A percentile compares a stretch with the other conserved stretches of the same genome.
phyloP scores from a whole-genome alignment of 1,140 invertebrate species.

The Thaumetopoea pityocampa region DNA sequence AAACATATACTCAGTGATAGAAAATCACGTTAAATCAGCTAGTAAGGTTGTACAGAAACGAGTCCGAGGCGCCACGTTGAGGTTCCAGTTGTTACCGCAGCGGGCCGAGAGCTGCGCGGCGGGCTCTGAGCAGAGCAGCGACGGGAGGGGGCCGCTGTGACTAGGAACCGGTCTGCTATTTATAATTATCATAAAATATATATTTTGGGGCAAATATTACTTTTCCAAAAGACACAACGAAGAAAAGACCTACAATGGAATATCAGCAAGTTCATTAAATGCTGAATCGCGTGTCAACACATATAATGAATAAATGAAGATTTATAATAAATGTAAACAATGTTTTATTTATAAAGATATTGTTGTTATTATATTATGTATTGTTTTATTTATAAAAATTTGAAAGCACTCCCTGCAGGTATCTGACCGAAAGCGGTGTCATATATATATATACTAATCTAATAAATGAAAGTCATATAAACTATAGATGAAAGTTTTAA shows the following conservation, averaged over 20 bases:
- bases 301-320: too few species aligned
- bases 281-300: too few species aligned
- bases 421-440: not conserved
- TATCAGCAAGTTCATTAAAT: too few species aligned
- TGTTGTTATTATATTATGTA: too few species aligned
- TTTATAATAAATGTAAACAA: too few species aligned
- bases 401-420: not conserved
- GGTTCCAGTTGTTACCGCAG: conserved; percentile 77
- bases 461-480: conserved; percentile 18
- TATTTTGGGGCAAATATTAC: conserved; percentile 43
- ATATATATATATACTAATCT: not conserved
- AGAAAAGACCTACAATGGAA: too few species aligned
- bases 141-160: conserved; percentile 59
- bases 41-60: conserved; percentile 77
- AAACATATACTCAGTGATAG: conserved; percentile 70
- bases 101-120: conserved; percentile 12
- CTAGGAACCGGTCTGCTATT: conserved; percentile 40
- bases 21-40: conserved; percentile 65
- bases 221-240: conserved; percentile 14
- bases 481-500: conserved; percentile 31
- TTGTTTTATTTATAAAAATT: too few species aligned
- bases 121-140: conserved; percentile 25
- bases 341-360: too few species aligned
- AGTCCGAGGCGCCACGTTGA: conserved; percentile 74
- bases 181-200: conserved; percentile 48